phyloP scores from a whole-genome alignment of 1,140 invertebrate genomes.

The Globodera rostochiensis region DNA sequence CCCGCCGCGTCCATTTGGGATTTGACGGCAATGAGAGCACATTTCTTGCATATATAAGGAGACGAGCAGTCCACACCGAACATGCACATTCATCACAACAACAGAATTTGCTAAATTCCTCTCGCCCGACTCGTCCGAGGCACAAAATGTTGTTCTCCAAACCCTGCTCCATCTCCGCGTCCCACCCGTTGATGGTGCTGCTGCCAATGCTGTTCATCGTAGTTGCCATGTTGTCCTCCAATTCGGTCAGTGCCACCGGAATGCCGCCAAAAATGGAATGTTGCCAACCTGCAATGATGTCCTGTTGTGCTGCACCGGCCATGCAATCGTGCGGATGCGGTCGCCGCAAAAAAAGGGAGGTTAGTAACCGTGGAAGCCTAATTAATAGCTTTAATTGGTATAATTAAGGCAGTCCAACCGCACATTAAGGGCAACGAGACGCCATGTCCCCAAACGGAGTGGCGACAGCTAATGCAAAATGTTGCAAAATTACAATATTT shows the following conservation, averaged over 20 bases:
- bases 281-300: neutral
- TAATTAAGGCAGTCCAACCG: constrained; percentile 17
- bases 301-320: neutral
- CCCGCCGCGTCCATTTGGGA: too few relatives aligned
- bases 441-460: constrained; percentile 22
- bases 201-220: neutral
- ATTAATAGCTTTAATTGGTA: neutral
- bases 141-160: neutral
- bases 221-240: neutral
- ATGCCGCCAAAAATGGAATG: neutral
- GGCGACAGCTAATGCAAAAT: constrained; percentile 19
- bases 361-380: neutral
- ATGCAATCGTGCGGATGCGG: constrained; percentile 3
- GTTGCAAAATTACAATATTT: neutral
- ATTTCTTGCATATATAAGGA: too few relatives aligned
- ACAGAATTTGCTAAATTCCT: too few relatives aligned
- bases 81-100: too few relatives aligned
- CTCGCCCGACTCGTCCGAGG: too few relatives aligned
- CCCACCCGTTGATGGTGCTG: neutral
- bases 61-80: too few relatives aligned
- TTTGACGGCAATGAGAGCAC: too few relatives aligned
- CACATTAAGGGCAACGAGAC: constrained; percentile 8
- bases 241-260: neutral
- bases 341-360: neutral
- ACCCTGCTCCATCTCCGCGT: neutral